phyloP scores from a whole-genome alignment of 2,797 vertebrate species.

The Ctenopoma multispine region DNA sequence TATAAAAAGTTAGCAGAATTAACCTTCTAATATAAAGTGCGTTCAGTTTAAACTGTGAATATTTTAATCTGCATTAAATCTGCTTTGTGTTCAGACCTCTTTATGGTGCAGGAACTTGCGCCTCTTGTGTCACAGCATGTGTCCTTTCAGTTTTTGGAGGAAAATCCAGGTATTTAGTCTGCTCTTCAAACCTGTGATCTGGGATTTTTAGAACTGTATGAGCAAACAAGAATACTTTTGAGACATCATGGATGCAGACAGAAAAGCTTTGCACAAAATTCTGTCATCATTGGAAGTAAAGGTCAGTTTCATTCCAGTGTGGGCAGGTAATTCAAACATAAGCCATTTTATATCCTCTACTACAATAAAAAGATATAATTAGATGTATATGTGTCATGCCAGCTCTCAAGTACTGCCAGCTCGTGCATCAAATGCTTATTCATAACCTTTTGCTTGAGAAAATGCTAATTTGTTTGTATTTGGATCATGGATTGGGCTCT shows the following conservation, averaged over 20 bases:
- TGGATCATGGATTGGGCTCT: constrained; percentile 54
- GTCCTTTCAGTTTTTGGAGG: neutral
- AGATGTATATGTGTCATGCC: constrained; percentile 50
- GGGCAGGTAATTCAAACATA: constrained; percentile 40
- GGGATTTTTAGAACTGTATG: constrained; percentile 6
- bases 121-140: constrained; percentile 18
- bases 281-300: constrained; percentile 32
- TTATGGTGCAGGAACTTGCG: constrained; percentile 24
- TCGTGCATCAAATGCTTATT: constrained; percentile 42
- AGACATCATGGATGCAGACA: neutral
- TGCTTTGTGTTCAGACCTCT: constrained; percentile 37
- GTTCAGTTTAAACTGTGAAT: no score
- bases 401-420: constrained; percentile 31
- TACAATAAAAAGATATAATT: constrained; percentile 52
- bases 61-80: neutral
- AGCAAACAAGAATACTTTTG: constrained; percentile 1
- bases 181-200: constrained; percentile 28
- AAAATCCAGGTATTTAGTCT: constrained; percentile 1
- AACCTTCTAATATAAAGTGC: no score
- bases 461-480: constrained; percentile 63
- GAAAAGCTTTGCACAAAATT: constrained; percentile 29
- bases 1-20: neutral
- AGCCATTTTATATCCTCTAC: constrained; percentile 38
- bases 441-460: constrained; percentile 53
- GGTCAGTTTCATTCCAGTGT: constrained; percentile 44